phyloP scores from a whole-genome alignment of 1,140 invertebrate genomes.

The Centruroides vittatus region DNA sequence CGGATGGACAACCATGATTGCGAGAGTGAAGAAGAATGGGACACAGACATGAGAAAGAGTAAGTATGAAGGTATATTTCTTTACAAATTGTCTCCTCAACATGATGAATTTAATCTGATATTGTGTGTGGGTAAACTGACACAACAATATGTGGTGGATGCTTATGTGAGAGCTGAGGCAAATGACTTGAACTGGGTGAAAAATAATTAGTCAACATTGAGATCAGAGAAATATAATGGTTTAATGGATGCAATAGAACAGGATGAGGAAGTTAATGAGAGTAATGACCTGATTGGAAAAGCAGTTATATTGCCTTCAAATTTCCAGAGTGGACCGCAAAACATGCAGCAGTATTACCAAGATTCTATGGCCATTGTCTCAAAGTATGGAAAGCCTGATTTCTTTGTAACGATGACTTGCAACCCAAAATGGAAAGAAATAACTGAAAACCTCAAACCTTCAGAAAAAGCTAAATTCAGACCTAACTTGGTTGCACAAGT shows the following conservation, averaged over 20 bases:
- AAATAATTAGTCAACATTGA: slow-evolving; percentile 7
- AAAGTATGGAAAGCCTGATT: slow-evolving; percentile 27
- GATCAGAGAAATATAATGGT: slow-evolving; percentile 8
- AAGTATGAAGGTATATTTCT: not conserved
- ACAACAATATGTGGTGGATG: slow-evolving; percentile 18
- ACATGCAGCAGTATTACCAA: slow-evolving; percentile 17
- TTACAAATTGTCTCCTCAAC: not conserved
- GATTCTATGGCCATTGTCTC: slow-evolving; percentile 26
- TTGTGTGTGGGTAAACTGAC: slow-evolving; percentile 16
- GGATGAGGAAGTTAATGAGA: not conserved
- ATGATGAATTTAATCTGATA: slow-evolving; percentile 19
- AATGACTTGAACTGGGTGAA: slow-evolving; percentile 3
- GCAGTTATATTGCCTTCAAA: slow-evolving; percentile 7
- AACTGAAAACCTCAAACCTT: slow-evolving; percentile 17
- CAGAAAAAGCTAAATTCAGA: slow-evolving; percentile 22
- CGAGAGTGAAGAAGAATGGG: not conserved
- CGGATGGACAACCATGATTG: slow-evolving; percentile 7
- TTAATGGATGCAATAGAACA: slow-evolving; percentile 4
- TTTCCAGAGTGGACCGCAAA: slow-evolving; percentile 11
- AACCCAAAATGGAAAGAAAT: slow-evolving; percentile 38
- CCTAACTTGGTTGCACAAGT: slow-evolving; percentile 30
- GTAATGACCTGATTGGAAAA: not conserved
- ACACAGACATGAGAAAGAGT: slow-evolving; percentile 2
- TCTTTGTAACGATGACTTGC: slow-evolving; percentile 33
- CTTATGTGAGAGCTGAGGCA: slow-evolving; percentile 12